Base-by-base conservation (phyloP, 1,140 invertebrate species). In the Drosophila tropicalis region DNA sequence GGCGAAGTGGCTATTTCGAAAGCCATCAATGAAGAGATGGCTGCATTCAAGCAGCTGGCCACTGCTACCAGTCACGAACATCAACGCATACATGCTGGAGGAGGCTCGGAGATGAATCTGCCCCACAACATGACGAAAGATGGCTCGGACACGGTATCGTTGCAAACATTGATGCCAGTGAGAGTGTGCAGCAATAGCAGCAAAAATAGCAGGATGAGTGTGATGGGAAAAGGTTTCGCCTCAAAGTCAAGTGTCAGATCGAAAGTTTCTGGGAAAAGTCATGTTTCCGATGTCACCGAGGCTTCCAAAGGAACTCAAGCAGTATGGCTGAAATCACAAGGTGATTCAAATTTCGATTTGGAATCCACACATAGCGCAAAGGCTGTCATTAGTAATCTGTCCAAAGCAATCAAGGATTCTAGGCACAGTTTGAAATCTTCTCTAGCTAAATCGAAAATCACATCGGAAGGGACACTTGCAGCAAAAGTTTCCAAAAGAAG, bases 11-110 rank as follows among this genome's bases (percentile, higher is more conserved):
- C 63, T 12, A 55, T 86, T 29, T 86, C 83, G 1, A 79, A 65
- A n/a, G 84, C 83, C 57, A 87, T 87, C 36, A 87, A 83, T 4
- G 63, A 83, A 39, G 83, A 87, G 4, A 86, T 86, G 83, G 34
- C 62, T 4, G 62, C 66, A 19, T 65, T 80, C 36, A 87, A 87
- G 36, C 57, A 63, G 17, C 39, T 56, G 36, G 64, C 66, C 5
- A 39, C 19, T 0, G 39, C 39, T 1, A 41, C 10, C 1, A 22
- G 47, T 19, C 32, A 76, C 13, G 51, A 70, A 10, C 32, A 62
- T 4, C 17, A 44, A 9, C 72, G 76, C 29, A 60, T 85, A 3
- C 44, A 70, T 67, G 67, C 62, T 1, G 77, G 77, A 1, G 54
- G 36, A 1, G 47, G 61, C 0, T 55, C 66, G 0, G 61, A 58